These are phyloP conservation scores for Diogma glabrata DNA, from an alignment of 2,888 invertebrate species.

Conservation along the genomic window DNA sequence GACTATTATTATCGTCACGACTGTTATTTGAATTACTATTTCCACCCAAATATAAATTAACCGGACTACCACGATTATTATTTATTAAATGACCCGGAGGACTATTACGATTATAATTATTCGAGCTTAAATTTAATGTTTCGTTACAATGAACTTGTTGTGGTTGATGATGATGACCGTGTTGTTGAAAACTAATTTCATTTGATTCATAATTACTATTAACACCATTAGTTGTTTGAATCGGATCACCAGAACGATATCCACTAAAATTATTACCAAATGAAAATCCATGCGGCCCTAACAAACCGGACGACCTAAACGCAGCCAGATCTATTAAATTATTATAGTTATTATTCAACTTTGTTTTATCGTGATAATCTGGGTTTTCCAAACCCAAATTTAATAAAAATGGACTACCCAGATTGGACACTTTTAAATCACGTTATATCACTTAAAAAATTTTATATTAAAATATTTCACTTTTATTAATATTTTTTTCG, in stretches of 20 bases:
- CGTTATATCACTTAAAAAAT: conserved; percentile 10
- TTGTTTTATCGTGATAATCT: conserved; percentile 15
- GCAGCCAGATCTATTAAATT: conserved; percentile 28
- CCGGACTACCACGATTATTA: conserved; percentile 14
- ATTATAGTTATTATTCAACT: conserved; percentile 1
- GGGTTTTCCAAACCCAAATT: conserved; percentile 35
- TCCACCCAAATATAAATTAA: conserved; percentile 17
- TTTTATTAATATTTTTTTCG: too few relatives aligned
- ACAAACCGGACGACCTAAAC: conserved; percentile 23
- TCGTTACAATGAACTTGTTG: not conserved
- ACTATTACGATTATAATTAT: conserved; percentile 8
- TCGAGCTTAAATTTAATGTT: conserved; percentile 2
- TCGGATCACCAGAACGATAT: conserved; percentile 14
- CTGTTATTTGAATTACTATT: conserved; percentile 16
- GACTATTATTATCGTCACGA: conserved; percentile 16
- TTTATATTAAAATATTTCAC: not conserved
- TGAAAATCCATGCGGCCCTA: conserved; percentile 24
- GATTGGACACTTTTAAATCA: conserved; percentile 31
- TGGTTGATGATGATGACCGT: conserved; percentile 4
- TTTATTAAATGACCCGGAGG: not conserved
- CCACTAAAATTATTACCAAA: conserved; percentile 22
- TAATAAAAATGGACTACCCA: conserved; percentile 37
- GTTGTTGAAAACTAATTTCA: conserved; percentile 3
- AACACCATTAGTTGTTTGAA: not conserved
- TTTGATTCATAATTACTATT: not conserved